phyloP scores from a whole-genome alignment of 1,140 invertebrate species.

The Druon quercuslanigerum region DNA sequence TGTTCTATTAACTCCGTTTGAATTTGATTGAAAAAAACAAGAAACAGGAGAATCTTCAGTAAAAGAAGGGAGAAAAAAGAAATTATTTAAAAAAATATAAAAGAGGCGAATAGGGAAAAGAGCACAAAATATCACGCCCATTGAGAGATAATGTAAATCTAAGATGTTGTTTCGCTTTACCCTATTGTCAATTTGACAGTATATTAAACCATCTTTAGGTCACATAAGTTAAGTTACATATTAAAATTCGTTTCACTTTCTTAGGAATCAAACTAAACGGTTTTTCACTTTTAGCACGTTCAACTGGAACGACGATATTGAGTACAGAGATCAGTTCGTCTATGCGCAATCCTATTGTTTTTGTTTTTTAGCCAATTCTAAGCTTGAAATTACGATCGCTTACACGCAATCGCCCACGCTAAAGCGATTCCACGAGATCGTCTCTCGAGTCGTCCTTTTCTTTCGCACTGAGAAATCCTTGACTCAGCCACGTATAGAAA shows the following conservation, averaged over 20 bases:
- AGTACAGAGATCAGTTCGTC: too few species aligned
- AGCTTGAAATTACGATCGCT: constrained; percentile 29
- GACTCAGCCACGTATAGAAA: not conserved
- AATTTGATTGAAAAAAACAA: too few species aligned
- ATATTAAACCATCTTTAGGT: not conserved
- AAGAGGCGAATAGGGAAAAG: too few species aligned
- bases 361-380: constrained; percentile 19
- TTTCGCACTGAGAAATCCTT: constrained; percentile 14
- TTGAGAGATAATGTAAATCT: too few species aligned
- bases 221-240: too few species aligned
- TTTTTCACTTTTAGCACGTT: not conserved
- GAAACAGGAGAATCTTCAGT: too few species aligned
- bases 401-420: constrained; percentile 28
- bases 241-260: constrained; percentile 5
- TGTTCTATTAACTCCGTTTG: too few species aligned
- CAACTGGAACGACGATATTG: not conserved
- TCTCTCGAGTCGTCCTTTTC: constrained; percentile 24
- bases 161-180: too few species aligned
- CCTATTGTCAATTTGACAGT: not conserved
- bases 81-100: too few species aligned
- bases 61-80: too few species aligned
- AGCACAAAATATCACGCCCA: too few species aligned
- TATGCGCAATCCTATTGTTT: constrained; percentile 25
- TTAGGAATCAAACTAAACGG: not conserved
- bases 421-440: constrained; percentile 25